A percentile compares a stretch with the other conserved stretches of the same genome.
These are phyloP conservation scores for Ascidia mentula DNA, from an alignment of 23 tunicate species.

Conservation along the genomic window DNA sequence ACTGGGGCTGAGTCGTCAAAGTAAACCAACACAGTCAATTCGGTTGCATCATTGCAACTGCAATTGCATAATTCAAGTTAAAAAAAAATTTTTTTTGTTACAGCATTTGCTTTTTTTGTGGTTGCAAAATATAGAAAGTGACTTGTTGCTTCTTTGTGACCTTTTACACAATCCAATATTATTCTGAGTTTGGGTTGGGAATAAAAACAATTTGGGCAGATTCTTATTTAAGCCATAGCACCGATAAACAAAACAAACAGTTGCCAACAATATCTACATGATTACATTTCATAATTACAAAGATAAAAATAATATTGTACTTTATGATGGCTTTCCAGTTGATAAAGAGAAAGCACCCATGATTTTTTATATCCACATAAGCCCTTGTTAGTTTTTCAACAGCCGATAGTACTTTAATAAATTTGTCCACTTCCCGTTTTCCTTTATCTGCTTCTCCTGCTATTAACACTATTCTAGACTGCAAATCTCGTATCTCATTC, in stretches of 20 bases:
- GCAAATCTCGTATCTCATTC: conserved; percentile 34
- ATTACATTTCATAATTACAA: too few relatives aligned
- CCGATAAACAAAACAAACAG: too few relatives aligned
- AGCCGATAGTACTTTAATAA: conserved; percentile 22
- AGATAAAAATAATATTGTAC: background rate
- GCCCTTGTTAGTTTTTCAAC: conserved; percentile 43
- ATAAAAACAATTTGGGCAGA: too few relatives aligned
- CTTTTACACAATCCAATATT: too few relatives aligned
- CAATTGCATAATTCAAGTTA: background rate
- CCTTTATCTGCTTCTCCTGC: conserved; percentile 62
- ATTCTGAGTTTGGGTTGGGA: too few relatives aligned
- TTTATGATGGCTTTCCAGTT: conserved; percentile 33
- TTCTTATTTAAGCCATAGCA: too few relatives aligned
- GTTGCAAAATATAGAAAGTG: too few relatives aligned
- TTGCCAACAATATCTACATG: too few relatives aligned
- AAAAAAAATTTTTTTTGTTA: too few relatives aligned
- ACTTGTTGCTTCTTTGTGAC: too few relatives aligned
- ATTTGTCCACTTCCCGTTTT: conserved; percentile 24
- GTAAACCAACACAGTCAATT: conserved; percentile 15
- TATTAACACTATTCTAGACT: conserved; percentile 50
- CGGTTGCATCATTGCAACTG: background rate
- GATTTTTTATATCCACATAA: conserved; percentile 19
- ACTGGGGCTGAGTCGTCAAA: conserved; percentile 28
- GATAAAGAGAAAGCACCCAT: conserved; percentile 39
- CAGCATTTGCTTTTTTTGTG: too few relatives aligned